Evolutionary conservation across 23 tunicate species (phyloP), one percentile per base, ranked within the genome.

Genomic region (Styela clava): DNA sequence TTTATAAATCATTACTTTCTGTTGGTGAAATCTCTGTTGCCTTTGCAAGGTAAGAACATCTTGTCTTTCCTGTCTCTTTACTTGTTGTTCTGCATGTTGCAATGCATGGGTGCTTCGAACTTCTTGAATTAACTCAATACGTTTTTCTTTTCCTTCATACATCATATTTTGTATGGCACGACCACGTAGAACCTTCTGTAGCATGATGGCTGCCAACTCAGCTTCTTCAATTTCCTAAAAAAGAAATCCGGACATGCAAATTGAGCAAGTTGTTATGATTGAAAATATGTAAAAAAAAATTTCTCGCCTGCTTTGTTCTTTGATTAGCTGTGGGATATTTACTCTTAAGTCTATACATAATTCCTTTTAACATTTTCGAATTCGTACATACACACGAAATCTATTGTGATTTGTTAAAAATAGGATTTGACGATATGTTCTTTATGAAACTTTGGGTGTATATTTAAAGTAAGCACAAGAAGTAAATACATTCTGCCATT

Each of bases 81-180:
- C 68, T 26, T 83, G 88, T 61, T 86, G 88, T 63, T 95, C 88
- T 1, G 96, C 91, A 31, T 83, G 85, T 78, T 89, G 99, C 2
- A 95, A 74, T 2, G 95, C 91, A 74, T 95, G 99, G 22, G 99
- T 95, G 82, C 88, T 89, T 76, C 96, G 68, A 22, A 95, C 86
- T 80, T 95, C 99, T 22, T 95, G 76, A 62, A 95, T 83, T 33
- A 95, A 62, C 78, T 95, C 99, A 1, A 83, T 35, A 0, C 99
- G 68, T 27, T 90, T 89, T 74, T 89, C 92, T 74, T 89, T 89
- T 34, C 95, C 99, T 63, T 90, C 95, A 74, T 83, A 89, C 95
- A 90, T 95, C 92, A 70, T 83, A 83, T 89, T 89, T 52, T 90
- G 99, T 20, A 90, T 79, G 62, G 99, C 88, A 18, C 92, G 74